Percentiles rank a stretch among this genome's conserved stretches.
phyloP scores from a whole-genome alignment of 2,888 invertebrate species.

The Andricus curvator region DNA sequence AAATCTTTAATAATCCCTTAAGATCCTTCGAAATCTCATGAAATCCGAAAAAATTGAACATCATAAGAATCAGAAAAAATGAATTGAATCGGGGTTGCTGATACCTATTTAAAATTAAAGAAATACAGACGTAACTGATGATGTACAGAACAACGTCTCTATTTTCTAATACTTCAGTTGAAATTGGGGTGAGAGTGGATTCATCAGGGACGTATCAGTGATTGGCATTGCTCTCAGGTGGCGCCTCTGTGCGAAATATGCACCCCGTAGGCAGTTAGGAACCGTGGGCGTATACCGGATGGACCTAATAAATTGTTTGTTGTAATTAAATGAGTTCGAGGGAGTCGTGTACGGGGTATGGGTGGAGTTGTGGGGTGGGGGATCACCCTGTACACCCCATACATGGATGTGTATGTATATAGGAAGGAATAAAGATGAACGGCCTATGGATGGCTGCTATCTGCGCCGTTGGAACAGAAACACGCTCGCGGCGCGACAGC shows the following conservation, averaged over 20 bases:
- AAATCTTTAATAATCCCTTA: too few species aligned
- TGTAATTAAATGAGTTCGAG: conserved; percentile 78
- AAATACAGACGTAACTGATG: too few species aligned
- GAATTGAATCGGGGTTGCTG: too few species aligned
- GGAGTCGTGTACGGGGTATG: conserved; percentile 74
- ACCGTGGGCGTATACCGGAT: conserved; percentile 71
- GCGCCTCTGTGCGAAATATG: conserved; percentile 42
- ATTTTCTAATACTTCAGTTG: not conserved
- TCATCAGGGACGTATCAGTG: conserved; percentile 35
- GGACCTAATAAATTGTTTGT: conserved; percentile 78
- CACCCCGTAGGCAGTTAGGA: conserved; percentile 68
- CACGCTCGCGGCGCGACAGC: conserved; percentile 77
- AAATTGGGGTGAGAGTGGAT: not conserved
- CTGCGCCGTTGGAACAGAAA: conserved; percentile 77
- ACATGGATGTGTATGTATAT: conserved; percentile 55
- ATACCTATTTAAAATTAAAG: too few species aligned
- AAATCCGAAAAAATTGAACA: too few species aligned
- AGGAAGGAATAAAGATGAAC: conserved; percentile 78
- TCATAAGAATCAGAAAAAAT: too few species aligned
- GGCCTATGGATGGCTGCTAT: conserved; percentile 77
- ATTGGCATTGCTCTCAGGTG: conserved; percentile 41
- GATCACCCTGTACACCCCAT: conserved; percentile 54
- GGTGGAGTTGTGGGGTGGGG: conserved; percentile 51
- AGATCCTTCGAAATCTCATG: too few species aligned
- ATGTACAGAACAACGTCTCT: too few species aligned